These are phyloP conservation scores for Eilema depressum DNA, from an alignment of 2,888 invertebrate genomes.

Conservation along the genomic window DNA sequence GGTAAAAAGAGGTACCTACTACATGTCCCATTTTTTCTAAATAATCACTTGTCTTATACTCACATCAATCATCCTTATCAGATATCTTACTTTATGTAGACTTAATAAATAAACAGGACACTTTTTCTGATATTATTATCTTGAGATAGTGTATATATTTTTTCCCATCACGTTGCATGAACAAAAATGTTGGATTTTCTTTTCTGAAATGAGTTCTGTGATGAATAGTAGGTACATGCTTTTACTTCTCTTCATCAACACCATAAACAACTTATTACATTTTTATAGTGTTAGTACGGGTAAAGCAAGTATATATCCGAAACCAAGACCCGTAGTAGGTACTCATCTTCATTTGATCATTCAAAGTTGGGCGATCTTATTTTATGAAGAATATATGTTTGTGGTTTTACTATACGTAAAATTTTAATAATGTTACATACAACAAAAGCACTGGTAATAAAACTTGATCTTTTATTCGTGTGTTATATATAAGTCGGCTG, in stretches of 20 bases:
- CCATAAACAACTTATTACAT: neutral
- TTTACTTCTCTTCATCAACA: neutral
- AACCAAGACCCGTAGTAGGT: neutral
- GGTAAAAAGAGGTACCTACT: too few species aligned
- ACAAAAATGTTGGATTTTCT: neutral
- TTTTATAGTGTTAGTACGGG: neutral
- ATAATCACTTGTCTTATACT: neutral
- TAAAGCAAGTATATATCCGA: neutral
- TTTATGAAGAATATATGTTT: neutral
- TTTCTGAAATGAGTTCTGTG: neutral
- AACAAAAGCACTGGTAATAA: too few species aligned
- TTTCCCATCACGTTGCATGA: neutral
- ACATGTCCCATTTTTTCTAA: neutral
- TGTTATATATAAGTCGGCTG: constrained; percentile 41
- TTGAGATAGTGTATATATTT: neutral
- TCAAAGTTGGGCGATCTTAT: neutral
- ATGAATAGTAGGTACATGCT: neutral
- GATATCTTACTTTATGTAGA: constrained; percentile 4
- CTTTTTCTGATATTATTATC: neutral
- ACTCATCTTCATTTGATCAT: neutral
- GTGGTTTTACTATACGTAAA: too few species aligned
- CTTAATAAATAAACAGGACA: neutral
- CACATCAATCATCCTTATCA: neutral
- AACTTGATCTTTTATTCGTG: too few species aligned
- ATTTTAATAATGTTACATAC: too few species aligned